Evolutionary conservation across 2,888 invertebrate genomes (phyloP).

Genomic region (Lissocephala sabroskyi): DNA sequence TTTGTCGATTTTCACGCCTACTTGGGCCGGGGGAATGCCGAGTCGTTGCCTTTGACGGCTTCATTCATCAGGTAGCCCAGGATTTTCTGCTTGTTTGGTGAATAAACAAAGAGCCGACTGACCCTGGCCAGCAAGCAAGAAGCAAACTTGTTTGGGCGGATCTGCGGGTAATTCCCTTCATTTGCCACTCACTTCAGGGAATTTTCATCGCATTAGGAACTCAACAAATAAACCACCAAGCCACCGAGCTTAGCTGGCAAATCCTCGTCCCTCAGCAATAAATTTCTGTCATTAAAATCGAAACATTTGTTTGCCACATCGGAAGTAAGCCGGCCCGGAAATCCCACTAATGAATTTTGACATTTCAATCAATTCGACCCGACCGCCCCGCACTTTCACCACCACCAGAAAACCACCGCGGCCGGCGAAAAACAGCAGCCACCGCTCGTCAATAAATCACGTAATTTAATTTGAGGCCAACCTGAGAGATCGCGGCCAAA

Average conservation of each 20-base stretch:
- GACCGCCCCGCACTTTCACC: background rate
- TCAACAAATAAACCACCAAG: too few relatives aligned
- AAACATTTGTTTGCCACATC: constrained; percentile 13
- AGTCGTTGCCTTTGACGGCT: constrained; percentile 14
- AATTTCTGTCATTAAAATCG: constrained; percentile 2
- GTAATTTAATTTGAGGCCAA: constrained; percentile 56
- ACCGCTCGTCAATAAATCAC: constrained; percentile 51
- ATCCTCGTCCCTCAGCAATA: too few relatives aligned
- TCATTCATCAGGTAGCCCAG: constrained; percentile 56
- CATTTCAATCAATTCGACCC: constrained; percentile 56
- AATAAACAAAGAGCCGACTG: constrained; percentile 27
- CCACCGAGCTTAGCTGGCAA: too few relatives aligned
- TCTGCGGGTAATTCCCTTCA: constrained; percentile 30
- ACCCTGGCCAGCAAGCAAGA: constrained; percentile 9
- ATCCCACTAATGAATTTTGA: constrained; percentile 58
- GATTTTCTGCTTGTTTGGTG: constrained; percentile 30
- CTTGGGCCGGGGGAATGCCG: constrained; percentile 11
- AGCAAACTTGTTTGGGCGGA: constrained; percentile 42
- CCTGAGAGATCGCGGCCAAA: constrained; percentile 12
- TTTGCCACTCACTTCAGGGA: too few relatives aligned
- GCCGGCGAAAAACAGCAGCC: constrained; percentile 25
- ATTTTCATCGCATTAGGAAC: too few relatives aligned
- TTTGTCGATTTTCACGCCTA: constrained; percentile 59
- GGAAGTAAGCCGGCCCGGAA: too few relatives aligned
- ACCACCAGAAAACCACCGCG: constrained; percentile 3